Percentiles rank a stretch among this genome's conserved stretches.
Evolutionary conservation across 2,797 vertebrate genomes (phyloP).

Genomic region (Cheirogaleus major): DNA sequence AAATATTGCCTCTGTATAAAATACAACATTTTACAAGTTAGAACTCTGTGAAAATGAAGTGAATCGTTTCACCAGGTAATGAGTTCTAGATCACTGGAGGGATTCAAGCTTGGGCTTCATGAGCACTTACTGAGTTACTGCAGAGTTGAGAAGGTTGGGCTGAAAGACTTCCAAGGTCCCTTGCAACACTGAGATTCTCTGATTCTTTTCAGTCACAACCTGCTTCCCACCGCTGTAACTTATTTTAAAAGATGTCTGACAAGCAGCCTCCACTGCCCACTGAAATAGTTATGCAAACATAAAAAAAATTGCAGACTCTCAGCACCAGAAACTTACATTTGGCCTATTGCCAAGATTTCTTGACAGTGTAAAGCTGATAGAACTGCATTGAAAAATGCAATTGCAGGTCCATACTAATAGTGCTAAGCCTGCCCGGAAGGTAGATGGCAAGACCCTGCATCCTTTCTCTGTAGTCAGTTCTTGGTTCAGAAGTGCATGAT

Average conservation of each 20-base stretch:
- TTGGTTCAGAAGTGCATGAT: neutral
- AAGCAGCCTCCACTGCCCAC: neutral
- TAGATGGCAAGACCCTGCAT: neutral
- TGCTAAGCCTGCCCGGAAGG: neutral
- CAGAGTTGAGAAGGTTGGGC: neutral
- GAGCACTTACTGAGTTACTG: neutral
- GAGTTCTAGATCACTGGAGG: neutral
- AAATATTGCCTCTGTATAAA: neutral
- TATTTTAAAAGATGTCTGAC: constrained; percentile 31
- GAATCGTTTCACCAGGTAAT: neutral
- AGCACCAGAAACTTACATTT: neutral
- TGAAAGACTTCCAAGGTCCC: neutral
- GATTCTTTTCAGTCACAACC: constrained; percentile 15
- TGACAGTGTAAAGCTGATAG: neutral
- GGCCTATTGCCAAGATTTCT: neutral
- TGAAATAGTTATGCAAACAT: neutral
- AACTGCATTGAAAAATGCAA: neutral
- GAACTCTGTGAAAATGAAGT: constrained; percentile 16
- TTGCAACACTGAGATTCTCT: neutral
- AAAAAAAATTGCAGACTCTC: neutral
- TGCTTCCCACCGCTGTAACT: neutral
- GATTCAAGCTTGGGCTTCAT: neutral
- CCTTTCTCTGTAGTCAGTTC: neutral
- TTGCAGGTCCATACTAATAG: too few species aligned
- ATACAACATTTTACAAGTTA: neutral